Percentiles rank a stretch among this genome's conserved stretches.
Conservation (phyloP, 2,797 vertebrate species). For the Urocyon cinereoargenteus region DNA sequence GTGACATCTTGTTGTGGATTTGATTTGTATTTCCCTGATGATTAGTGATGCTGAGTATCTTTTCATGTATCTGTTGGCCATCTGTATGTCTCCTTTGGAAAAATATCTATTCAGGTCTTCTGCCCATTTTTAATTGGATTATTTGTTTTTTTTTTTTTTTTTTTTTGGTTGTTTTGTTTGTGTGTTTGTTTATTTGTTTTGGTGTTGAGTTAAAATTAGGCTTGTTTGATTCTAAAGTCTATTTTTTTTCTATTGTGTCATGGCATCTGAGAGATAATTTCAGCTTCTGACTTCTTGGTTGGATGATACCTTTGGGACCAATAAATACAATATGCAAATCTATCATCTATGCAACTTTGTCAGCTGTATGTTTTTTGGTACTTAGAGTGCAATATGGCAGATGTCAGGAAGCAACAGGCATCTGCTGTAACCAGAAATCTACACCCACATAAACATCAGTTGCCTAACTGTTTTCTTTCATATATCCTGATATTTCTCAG, state of each 20-base stretch:
- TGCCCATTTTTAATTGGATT: not conserved
- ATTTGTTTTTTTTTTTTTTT: not conserved
- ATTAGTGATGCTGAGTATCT: not conserved
- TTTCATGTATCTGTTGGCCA: not conserved
- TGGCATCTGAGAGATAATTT: constrained; percentile 4
- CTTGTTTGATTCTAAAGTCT: constrained; percentile 16
- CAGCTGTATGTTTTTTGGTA: not conserved
- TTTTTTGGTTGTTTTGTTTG: not conserved
- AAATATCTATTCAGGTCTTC: not conserved
- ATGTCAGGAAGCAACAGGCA: constrained; percentile 78
- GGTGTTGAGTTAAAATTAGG: not conserved
- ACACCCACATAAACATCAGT: constrained; percentile 78
- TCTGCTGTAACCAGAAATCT: constrained; percentile 62
- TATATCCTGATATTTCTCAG: constrained; percentile 81
- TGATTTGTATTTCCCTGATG: not conserved
- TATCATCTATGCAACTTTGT: constrained; percentile 52
- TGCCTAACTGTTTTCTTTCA: constrained; percentile 79
- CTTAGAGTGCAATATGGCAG: constrained; percentile 76
- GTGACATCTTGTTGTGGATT: not conserved
- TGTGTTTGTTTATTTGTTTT: not conserved
- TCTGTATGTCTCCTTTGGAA: not conserved
- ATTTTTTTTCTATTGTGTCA: not conserved
- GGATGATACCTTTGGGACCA: constrained; percentile 39
- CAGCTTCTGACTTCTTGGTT: constrained; percentile 43
- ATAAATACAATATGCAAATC: constrained; percentile 30